Percentiles rank a stretch among this genome's conserved stretches.
phyloP scores from a whole-genome alignment of 2,113 vertebrate species.

The Paratilapia polleni region DNA sequence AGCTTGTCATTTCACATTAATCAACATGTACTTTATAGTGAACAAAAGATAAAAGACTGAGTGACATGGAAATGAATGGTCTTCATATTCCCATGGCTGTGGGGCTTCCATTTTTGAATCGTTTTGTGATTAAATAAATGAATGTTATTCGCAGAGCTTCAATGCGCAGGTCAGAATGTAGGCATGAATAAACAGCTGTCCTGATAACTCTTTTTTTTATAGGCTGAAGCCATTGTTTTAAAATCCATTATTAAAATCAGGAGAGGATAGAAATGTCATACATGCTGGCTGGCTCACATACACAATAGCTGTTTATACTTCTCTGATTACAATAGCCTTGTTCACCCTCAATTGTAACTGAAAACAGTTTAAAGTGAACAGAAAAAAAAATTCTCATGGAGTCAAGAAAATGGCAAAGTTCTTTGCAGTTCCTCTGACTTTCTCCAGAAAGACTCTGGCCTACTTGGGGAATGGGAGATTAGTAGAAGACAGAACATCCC shows the following conservation, averaged over 20 bases:
- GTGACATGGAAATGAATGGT: slow-evolving; percentile 17
- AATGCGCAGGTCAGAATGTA: not conserved
- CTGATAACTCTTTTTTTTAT: not conserved
- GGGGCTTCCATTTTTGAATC: not conserved
- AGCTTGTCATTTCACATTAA: slow-evolving; percentile 60
- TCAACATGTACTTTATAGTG: slow-evolving; percentile 40
- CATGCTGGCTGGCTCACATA: not conserved
- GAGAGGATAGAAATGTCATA: not conserved
- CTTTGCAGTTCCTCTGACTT: slow-evolving; percentile 37
- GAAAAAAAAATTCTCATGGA: not conserved
- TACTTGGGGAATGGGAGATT: slow-evolving; percentile 64
- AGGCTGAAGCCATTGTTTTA: not conserved
- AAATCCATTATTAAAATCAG: slow-evolving; percentile 24
- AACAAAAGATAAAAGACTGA: slow-evolving; percentile 48
- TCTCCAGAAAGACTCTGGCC: slow-evolving; percentile 51
- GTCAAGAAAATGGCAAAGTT: slow-evolving; percentile 52
- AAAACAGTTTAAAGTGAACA: not conserved
- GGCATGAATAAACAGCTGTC: not conserved
- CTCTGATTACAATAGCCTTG: slow-evolving; percentile 1
- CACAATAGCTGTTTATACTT: slow-evolving; percentile 12
- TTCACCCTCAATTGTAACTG: not conserved
- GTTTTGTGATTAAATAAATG: slow-evolving; percentile 36
- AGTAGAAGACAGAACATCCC: slow-evolving; percentile 67
- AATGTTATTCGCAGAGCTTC: not conserved
- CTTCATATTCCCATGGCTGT: not conserved